These are phyloP conservation scores for Pegea sp. DNA, from an alignment of 23 tunicate genomes.

Conservation along the genomic window DNA sequence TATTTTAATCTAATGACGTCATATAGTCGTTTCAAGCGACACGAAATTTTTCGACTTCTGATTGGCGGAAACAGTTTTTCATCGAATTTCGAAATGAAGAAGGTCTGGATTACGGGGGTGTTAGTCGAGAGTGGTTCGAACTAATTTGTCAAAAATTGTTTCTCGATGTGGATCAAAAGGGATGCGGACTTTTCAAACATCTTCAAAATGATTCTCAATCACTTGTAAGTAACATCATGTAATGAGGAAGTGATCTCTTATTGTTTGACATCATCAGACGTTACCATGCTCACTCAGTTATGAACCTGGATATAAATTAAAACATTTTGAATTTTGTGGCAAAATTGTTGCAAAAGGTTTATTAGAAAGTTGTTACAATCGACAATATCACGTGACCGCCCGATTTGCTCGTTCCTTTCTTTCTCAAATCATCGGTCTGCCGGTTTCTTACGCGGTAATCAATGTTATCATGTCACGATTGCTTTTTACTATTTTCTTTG, in stretches of 20 bases:
- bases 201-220: constrained; percentile 72
- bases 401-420: constrained; percentile 72
- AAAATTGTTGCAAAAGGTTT: constrained; percentile 78
- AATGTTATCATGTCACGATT: not conserved
- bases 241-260: no score
- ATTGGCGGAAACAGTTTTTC: constrained; percentile 35
- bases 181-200: constrained; percentile 31
- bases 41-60: constrained; percentile 14
- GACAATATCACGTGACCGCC: constrained; percentile 25
- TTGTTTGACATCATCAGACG: not conserved
- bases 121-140: constrained; percentile 65
- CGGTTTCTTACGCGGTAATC: constrained; percentile 52
- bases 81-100: constrained; percentile 35
- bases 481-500: not conserved
- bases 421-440: constrained; percentile 69
- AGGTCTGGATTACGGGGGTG: constrained; percentile 83
- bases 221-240: constrained; percentile 39
- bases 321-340: constrained; percentile 66
- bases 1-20: no score
- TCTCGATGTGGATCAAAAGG: constrained; percentile 11
- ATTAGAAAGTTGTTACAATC: constrained; percentile 36
- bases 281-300: not conserved
- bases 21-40: no score
- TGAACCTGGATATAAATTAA: constrained; percentile 41
- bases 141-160: constrained; percentile 48